phyloP scores from a whole-genome alignment of 2,888 invertebrate species.

The Sinopyrophorus schimmeli region DNA sequence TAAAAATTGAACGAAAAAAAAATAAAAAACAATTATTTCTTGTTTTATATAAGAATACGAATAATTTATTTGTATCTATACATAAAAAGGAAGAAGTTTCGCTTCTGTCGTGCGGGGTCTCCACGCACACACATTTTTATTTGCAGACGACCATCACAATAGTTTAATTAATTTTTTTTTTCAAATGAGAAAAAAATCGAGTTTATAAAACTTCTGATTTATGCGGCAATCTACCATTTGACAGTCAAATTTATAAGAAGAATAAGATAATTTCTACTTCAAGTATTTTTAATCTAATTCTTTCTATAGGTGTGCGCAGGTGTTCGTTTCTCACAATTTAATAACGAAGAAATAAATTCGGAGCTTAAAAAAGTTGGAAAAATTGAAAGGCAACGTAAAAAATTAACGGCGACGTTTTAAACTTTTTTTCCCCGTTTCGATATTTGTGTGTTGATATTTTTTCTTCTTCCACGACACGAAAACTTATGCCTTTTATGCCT shows the following conservation, averaged over 20 bases:
- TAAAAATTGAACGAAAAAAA: no score
- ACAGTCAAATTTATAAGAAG: conserved; percentile 35
- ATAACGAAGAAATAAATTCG: conserved; percentile 23
- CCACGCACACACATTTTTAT: no score
- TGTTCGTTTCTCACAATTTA: conserved; percentile 29
- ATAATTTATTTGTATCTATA: no score
- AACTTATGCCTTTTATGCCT: conserved; percentile 19
- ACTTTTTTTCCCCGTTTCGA: no score
- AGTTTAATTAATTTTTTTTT: no score
- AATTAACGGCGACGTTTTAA: no score
- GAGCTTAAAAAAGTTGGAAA: conserved; percentile 10
- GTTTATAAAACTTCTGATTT: conserved; percentile 25
- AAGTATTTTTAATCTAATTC: conserved; percentile 43
- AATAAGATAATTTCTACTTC: conserved; percentile 38
- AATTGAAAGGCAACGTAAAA: conserved; percentile 1
- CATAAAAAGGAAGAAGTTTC: conserved; percentile 2
- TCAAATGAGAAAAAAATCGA: conserved; percentile 11
- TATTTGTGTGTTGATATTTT: no score
- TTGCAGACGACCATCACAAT: no score
- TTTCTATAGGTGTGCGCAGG: conserved; percentile 38
- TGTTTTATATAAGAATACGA: no score
- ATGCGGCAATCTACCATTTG: conserved; percentile 32
- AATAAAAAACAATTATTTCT: no score
- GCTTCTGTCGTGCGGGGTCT: no score
- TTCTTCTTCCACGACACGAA: no score